A percentile compares a stretch with the other conserved stretches of the same genome.
Evolutionary conservation across 2,797 vertebrate species (phyloP).

Genomic region (Hippopotamyrus pictus): DNA sequence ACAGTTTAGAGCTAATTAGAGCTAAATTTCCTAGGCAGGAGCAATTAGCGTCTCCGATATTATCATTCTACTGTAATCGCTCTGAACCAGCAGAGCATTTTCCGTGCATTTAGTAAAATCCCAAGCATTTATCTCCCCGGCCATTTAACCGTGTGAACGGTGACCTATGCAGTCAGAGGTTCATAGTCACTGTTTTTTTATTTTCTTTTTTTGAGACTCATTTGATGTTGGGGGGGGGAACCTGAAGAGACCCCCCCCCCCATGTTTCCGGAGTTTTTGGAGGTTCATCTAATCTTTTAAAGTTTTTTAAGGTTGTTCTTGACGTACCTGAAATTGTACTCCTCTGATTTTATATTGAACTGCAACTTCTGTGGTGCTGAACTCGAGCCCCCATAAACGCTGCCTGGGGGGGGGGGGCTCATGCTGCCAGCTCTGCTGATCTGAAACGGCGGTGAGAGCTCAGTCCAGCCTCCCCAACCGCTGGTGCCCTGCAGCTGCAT

Average conservation of each 20-base stretch:
- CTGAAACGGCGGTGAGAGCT: conserved; percentile 30
- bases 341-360: too few relatives aligned
- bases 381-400: background rate
- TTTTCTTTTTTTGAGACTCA: too few relatives aligned
- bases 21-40: background rate
- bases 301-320: too few relatives aligned
- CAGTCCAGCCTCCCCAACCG: conserved; percentile 38
- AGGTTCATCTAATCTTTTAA: too few relatives aligned
- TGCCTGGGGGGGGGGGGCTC: background rate
- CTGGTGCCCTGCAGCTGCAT: conserved; percentile 20
- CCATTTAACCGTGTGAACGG: background rate
- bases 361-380: background rate
- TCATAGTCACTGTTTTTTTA: background rate
- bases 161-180: too few relatives aligned
- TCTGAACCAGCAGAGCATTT: background rate
- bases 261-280: too few relatives aligned
- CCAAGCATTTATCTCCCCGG: background rate
- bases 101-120: background rate
- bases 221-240: too few relatives aligned
- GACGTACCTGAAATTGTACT: too few relatives aligned
- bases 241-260: background rate
- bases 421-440: conserved; percentile 6
- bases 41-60: background rate
- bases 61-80: background rate
- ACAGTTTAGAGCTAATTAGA: background rate